These are phyloP conservation scores for Torymus tubicola DNA, from an alignment of 2,888 invertebrate genomes.

Conservation along the genomic window DNA sequence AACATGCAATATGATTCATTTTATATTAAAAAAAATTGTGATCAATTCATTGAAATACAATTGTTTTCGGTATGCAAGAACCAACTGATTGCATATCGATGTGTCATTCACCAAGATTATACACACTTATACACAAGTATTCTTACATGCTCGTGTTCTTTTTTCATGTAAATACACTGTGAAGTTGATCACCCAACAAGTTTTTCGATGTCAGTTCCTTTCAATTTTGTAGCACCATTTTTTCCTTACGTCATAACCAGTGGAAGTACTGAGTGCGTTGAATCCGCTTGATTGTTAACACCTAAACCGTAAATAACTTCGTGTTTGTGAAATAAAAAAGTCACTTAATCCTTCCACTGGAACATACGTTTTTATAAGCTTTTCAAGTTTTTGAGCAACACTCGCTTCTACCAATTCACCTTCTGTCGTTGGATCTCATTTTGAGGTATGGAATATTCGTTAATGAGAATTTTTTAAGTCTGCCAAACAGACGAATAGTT, in stretches of 20 bases:
- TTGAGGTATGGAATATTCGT: conserved; percentile 55
- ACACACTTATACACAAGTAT: conserved; percentile 55
- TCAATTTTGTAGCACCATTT: conserved; percentile 57
- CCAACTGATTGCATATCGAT: conserved; percentile 56
- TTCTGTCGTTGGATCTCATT: conserved; percentile 56
- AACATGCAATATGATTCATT: conserved; percentile 51
- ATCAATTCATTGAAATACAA: conserved; percentile 33
- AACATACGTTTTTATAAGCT: conserved; percentile 45
- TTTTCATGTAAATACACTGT: conserved; percentile 61
- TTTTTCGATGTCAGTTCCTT: conserved; percentile 60
- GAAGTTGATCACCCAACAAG: conserved; percentile 56
- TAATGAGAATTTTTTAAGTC: conserved; percentile 45
- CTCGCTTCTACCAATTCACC: conserved; percentile 54
- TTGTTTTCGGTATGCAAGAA: conserved; percentile 46
- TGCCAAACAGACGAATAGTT: conserved; percentile 47
- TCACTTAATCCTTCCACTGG: conserved; percentile 43
- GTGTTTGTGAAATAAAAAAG: not conserved
- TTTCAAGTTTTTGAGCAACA: conserved; percentile 54
- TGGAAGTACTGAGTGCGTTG: conserved; percentile 40
- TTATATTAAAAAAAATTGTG: conserved; percentile 41
- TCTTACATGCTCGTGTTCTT: conserved; percentile 58
- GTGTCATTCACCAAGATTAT: conserved; percentile 58
- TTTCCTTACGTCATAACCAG: conserved; percentile 46
- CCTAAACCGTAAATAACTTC: no score
- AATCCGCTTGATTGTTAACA: no score